Base-by-base conservation (phyloP, 1,140 invertebrate genomes). In the Physella acuta region DNA sequence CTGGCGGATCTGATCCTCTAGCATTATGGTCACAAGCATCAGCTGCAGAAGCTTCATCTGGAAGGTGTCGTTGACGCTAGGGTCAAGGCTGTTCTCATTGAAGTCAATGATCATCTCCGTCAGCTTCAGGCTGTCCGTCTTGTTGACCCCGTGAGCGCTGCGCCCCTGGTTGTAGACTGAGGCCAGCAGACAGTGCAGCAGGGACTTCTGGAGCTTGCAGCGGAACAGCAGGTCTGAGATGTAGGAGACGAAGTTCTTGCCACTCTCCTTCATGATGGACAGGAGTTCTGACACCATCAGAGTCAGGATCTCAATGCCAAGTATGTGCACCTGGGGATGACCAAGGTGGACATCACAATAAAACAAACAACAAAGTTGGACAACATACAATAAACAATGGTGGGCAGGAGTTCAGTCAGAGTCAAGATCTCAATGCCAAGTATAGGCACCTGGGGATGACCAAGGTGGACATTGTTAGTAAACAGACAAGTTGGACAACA, bases 181-280 rank as follows among this genome's bases (percentile, higher is more conserved):
- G 8, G 92, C 91, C 17, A 94, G 87, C 31, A 94, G 85, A 82
- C 92, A 93, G 81, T 94, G 92, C 39, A 96, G 86, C 33, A 93
- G 86, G n/a, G 93, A 91, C 82, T 94, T 94, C 84, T 95, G 94
- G 31, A 95, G 88, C 85, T 94, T 94, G 79, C 92, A 93, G 70
- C 92, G 90, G 0, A 88, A 87, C 71, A 96, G 84, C 68, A 95
- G 84, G 84, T 94, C 92, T 61, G 90, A 90, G 37, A 96, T 90
- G 81, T 94, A 95, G 69, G 89, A 91, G 30, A 92, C 90, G 78
- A 95, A 91, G 34, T 91, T 92, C 76, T 90, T 90, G 0, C 90
- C 91, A 81, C 91, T 93, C 74, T 93, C 92, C 66, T 90, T 89
- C n/a, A 94, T 91, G 33, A 95, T 90, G n/a, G 88, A 87, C 37